Conservation (phyloP, 2,113 vertebrate species). For the Eublepharis macularius region DNA sequence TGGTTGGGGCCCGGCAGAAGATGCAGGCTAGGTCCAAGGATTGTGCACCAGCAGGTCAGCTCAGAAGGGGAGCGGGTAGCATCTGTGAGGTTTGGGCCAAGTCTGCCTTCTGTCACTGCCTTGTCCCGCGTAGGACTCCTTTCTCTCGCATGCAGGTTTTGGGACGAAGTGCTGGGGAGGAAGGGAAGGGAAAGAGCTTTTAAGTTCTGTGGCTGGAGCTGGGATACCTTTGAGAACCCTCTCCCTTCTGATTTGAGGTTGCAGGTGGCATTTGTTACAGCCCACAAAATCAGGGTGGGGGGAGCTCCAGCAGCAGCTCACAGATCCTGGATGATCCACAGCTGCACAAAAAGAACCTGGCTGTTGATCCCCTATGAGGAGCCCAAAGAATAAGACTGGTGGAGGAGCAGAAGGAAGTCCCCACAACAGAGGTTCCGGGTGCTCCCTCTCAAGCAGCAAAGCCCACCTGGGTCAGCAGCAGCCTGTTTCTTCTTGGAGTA, state of each 20-base stretch:
- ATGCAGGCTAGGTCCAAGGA: not conserved
- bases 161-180: slow-evolving; percentile 86
- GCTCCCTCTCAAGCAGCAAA: not conserved
- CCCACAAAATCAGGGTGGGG: no score
- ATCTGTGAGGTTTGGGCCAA: no score
- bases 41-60: not conserved
- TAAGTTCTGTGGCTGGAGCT: not conserved
- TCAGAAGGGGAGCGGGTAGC: not conserved
- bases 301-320: no score
- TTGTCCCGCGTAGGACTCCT: slow-evolving; percentile 72
- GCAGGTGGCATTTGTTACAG: no score
- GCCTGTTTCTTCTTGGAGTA: slow-evolving; percentile 81
- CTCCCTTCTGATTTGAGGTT: no score
- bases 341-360: no score
- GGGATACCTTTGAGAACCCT: no score
- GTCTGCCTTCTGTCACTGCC: slow-evolving; percentile 67
- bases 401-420: not conserved
- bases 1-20: no score
- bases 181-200: no score
- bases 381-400: no score
- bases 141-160: slow-evolving; percentile 93
- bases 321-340: no score
- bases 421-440: not conserved
- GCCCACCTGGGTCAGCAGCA: slow-evolving; percentile 86
- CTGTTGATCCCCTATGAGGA: no score